Evolutionary conservation across 2,888 invertebrate genomes (phyloP), one percentile per base, ranked within the genome.

Genomic region (Marronus borbonicus): DNA sequence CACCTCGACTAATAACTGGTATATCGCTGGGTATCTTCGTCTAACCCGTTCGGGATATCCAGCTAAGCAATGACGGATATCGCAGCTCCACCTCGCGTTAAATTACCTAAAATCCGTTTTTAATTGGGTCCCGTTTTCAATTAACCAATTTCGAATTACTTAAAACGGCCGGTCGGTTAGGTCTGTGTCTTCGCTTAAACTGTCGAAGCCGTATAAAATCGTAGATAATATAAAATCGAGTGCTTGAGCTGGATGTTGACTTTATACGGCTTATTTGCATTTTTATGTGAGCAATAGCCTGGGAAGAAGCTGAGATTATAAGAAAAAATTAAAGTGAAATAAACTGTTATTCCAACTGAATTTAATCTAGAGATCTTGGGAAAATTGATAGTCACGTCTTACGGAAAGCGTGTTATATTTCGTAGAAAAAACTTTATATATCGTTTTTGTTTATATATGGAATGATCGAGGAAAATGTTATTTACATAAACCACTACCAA

Each of bases 121-220:
- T 58, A 58, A 58, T 58, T 20, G 20, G 2, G 55, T 20, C 55
- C n/a, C 20, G 55, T 58, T 58, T 58, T 58, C 55, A 58, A 58
- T 58, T 58, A 58, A 58, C 55, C 55, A 58, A 58, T 58, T 58
- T 58, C 44, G 55, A 58, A 58, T 58, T 58, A 58, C 20, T 58
- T 20, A 58, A 58, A 20, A 10, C 17, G 20, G n/a, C 8, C 55
- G 17, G 10, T 20, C 55, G 10, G 55, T 58, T 58, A 20, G 44
- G 44, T 44, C 44, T 2, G 44, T 2, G 8, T 12, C 44, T 44
- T 44, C 12, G 44, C 12, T 8, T 36, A 36, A 5, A 36, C 31
- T 36, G 5, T 5, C 31, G 31, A 36, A 36, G 31, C 31, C 5
- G 31, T 36, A 36, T 36, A 36, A 36, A 36, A 36, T 36, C 5